Conservation (phyloP, 2,113 vertebrate genomes). For the Jacana jacana region DNA sequence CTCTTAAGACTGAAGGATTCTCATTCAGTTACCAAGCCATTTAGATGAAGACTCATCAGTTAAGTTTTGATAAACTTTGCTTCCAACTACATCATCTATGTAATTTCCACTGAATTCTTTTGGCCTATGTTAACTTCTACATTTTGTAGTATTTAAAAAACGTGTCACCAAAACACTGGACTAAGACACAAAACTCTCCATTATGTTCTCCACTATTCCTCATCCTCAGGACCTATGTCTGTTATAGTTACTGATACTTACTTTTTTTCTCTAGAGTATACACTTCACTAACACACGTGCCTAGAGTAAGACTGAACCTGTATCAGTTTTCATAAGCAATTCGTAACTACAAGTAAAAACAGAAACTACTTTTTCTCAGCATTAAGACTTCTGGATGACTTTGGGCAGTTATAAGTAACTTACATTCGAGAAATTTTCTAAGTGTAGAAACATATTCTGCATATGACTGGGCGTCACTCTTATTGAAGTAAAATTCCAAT, state of each 20-base stretch:
- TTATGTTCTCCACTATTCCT: not conserved
- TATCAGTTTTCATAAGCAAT: not conserved
- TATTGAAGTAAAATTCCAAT: conserved; percentile 84
- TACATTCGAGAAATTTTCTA: conserved; percentile 83
- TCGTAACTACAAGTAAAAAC: not conserved
- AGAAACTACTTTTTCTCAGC: not conserved
- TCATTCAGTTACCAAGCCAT: not conserved
- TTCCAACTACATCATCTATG: not conserved
- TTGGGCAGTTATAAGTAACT: not conserved
- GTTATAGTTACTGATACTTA: not conserved
- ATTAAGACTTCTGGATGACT: not conserved
- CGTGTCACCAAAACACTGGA: not conserved
- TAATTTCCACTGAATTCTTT: not conserved
- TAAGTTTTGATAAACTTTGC: not conserved
- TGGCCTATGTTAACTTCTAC: not conserved
- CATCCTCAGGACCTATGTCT: not conserved
- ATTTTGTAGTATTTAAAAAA: not conserved
- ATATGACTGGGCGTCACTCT: conserved; percentile 75
- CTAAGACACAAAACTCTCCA: not conserved
- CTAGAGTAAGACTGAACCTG: not conserved
- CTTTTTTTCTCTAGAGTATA: not conserved
- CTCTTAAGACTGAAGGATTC: not conserved
- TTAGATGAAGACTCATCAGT: not conserved
- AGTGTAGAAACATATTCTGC: conserved; percentile 76
- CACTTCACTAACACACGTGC: not conserved